These are phyloP conservation scores for Amphiprion ocellaris DNA, from an alignment of 2,113 vertebrate genomes.

Conservation along the genomic window DNA sequence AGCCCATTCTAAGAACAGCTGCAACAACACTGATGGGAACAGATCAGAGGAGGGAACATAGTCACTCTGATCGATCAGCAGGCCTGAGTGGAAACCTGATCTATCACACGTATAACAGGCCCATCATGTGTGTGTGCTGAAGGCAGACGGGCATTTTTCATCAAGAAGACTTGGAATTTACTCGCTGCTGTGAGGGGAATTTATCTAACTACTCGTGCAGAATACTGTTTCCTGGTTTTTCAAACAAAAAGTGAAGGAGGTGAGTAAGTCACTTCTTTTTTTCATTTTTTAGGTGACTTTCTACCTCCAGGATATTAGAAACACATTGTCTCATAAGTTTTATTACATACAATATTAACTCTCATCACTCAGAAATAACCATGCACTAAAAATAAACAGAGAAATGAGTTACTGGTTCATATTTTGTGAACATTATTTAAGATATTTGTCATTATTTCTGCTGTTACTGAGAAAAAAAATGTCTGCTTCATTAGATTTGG, in stretches of 20 bases:
- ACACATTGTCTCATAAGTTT: neutral
- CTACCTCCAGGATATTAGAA: neutral
- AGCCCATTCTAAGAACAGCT: conserved; percentile 52
- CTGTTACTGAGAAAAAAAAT: neutral
- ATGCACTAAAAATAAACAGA: neutral
- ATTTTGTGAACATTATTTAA: neutral
- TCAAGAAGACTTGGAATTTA: conserved; percentile 15
- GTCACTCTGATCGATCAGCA: conserved; percentile 33
- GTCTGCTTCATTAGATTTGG: neutral
- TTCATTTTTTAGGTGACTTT: neutral
- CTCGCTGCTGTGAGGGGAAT: neutral
- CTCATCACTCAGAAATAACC: neutral
- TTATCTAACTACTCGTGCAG: neutral
- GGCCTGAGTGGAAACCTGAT: conserved; percentile 3
- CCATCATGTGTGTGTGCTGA: neutral
- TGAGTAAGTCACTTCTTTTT: conserved; percentile 35
- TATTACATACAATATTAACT: neutral
- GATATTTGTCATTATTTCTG: neutral
- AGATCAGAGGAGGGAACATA: conserved; percentile 23
- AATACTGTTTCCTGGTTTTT: neutral
- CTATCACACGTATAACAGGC: neutral
- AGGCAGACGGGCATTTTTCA: neutral
- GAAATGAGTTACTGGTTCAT: neutral
- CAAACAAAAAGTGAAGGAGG: conserved; percentile 17
- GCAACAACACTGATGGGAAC: conserved; percentile 52